Conservation (phyloP, 2,113 vertebrate species). For the Pedetes capensis region DNA sequence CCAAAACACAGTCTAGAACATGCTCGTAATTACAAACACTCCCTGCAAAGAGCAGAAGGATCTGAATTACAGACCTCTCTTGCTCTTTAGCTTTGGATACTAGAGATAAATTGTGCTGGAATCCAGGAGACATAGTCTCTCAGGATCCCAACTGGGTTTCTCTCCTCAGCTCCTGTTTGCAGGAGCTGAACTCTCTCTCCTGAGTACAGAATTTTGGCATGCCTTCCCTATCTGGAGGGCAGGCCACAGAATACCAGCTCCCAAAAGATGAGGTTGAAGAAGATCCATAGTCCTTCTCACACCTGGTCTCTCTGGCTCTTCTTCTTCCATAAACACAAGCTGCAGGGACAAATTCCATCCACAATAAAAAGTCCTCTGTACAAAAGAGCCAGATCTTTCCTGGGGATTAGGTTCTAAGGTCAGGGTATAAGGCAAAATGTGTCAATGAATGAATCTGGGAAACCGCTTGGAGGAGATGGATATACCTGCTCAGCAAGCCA, state of each 20-base stretch:
- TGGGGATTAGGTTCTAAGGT: neutral
- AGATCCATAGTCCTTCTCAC: neutral
- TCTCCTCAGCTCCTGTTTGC: neutral
- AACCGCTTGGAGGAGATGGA: neutral
- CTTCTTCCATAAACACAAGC: neutral
- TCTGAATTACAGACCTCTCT: neutral
- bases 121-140: neutral
- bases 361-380: neutral
- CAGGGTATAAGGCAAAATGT: neutral
- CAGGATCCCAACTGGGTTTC: neutral
- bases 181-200: neutral
- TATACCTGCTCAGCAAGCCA: neutral
- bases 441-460: neutral
- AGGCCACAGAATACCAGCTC: neutral
- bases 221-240: neutral
- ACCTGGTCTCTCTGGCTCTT: neutral
- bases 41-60: neutral
- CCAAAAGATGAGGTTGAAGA: neutral
- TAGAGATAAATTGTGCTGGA: neutral
- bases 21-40: neutral
- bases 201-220: neutral
- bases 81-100: neutral
- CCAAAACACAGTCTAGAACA: neutral
- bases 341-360: neutral
- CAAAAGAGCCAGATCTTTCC: neutral